phyloP scores from a whole-genome alignment of 2,888 invertebrate species.

The Pardosa pseudoannulata region DNA sequence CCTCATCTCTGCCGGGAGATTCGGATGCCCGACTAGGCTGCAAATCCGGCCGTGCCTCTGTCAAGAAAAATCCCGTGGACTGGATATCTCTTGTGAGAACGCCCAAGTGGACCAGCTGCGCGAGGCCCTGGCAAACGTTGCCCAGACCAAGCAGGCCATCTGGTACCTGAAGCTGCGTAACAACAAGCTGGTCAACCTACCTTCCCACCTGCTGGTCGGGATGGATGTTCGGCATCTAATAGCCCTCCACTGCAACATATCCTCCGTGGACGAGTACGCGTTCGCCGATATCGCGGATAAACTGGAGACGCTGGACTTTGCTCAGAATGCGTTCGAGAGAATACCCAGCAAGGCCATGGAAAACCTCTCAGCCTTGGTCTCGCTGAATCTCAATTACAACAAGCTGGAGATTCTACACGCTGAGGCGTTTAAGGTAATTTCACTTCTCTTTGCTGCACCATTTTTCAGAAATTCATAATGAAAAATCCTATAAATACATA shows the following conservation, averaged over 20 bases:
- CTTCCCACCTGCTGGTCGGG: slow-evolving; percentile 86
- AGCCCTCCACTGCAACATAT: slow-evolving; percentile 90
- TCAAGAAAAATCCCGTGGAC: slow-evolving; percentile 87
- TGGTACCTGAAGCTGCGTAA: slow-evolving; percentile 84
- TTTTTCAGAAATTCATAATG: too few relatives aligned
- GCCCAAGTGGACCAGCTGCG: slow-evolving; percentile 63
- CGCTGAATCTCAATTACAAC: slow-evolving; percentile 93
- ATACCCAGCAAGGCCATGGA: slow-evolving; percentile 76
- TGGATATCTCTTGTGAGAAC: slow-evolving; percentile 91
- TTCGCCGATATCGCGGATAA: slow-evolving; percentile 88
- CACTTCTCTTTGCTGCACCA: too few relatives aligned
- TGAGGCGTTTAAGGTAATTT: slow-evolving; percentile 80
- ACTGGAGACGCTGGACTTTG: slow-evolving; percentile 91
- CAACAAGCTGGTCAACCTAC: slow-evolving; percentile 89
- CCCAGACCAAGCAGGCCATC: slow-evolving; percentile 80
- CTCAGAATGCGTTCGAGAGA: slow-evolving; percentile 86
- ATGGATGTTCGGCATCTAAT: slow-evolving; percentile 92
- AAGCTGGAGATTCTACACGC: slow-evolving; percentile 87
- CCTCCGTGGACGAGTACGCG: slow-evolving; percentile 90
- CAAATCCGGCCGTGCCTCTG: slow-evolving; percentile 84
- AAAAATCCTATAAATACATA: too few relatives aligned
- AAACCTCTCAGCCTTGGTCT: slow-evolving; percentile 81
- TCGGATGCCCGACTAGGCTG: slow-evolving; percentile 72
- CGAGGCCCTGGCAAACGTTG: slow-evolving; percentile 68
- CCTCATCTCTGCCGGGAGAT: slow-evolving; percentile 41